phyloP scores from a whole-genome alignment of 92 coral and sea anemone species.

The Zoanthus sansibaricus region DNA sequence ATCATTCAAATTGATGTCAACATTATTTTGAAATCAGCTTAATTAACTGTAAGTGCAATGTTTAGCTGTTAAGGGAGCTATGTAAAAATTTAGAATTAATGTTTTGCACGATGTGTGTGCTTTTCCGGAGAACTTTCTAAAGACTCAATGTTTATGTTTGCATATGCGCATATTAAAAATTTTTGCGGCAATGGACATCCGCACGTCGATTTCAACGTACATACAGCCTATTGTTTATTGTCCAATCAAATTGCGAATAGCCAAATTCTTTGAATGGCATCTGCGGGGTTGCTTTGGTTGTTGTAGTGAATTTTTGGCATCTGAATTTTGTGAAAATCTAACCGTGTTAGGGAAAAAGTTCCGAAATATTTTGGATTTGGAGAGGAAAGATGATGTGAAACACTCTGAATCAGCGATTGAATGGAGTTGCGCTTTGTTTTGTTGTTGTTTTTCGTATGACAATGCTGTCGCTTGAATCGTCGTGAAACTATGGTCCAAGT shows the following conservation, averaged over 20 bases:
- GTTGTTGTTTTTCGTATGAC: neutral
- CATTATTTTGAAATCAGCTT: too few species aligned
- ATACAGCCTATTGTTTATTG: slow-evolving; percentile 30
- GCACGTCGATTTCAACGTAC: slow-evolving; percentile 12
- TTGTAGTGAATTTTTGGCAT: slow-evolving; percentile 57
- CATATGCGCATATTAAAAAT: slow-evolving; percentile 3
- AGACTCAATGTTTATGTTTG: slow-evolving; percentile 15
- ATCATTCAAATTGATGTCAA: too few species aligned
- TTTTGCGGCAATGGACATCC: neutral
- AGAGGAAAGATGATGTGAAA: slow-evolving; percentile 28
- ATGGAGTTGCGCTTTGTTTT: slow-evolving; percentile 6
- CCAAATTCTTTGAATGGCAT: slow-evolving; percentile 51
- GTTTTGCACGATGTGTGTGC: neutral
- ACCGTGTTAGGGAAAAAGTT: neutral
- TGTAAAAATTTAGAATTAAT: neutral
- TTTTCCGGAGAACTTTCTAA: neutral
- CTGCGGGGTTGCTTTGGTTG: slow-evolving; percentile 50
- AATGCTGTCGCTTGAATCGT: neutral
- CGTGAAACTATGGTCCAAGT: slow-evolving; percentile 40
- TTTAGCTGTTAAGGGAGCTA: too few species aligned
- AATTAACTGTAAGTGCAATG: too few species aligned
- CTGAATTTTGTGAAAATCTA: slow-evolving; percentile 13
- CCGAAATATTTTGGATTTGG: slow-evolving; percentile 4
- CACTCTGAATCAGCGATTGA: slow-evolving; percentile 5
- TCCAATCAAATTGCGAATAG: slow-evolving; percentile 34